Conservation (phyloP, 2,797 vertebrate species). For the Anguilla anguilla region DNA sequence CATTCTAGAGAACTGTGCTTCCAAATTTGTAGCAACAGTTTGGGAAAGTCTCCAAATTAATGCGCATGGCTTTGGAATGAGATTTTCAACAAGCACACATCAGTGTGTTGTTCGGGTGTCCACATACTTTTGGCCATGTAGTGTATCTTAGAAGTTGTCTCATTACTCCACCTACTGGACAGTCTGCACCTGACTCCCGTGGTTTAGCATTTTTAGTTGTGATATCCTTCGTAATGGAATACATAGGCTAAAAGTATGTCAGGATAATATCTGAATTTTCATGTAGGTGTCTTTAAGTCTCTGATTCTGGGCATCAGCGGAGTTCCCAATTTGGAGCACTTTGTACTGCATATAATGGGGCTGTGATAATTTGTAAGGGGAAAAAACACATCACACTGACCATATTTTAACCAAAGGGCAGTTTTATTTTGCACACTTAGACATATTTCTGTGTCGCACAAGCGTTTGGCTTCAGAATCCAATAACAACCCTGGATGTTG, state of each 20-base stretch:
- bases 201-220: neutral
- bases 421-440: neutral
- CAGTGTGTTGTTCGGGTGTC: no score
- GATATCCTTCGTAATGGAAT: neutral
- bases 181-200: neutral
- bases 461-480: neutral
- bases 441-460: neutral
- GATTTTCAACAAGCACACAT: no score
- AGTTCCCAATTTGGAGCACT: neutral
- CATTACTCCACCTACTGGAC: neutral
- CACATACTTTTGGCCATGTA: no score
- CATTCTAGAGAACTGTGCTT: no score
- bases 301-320: neutral
- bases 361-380: neutral
- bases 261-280: neutral
- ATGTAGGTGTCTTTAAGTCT: neutral
- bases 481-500: neutral
- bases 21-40: no score
- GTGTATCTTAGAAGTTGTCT: neutral
- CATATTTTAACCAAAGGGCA: neutral
- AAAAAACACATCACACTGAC: neutral
- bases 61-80: no score
- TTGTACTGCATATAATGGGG: neutral
- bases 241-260: neutral
- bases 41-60: no score